Conservation (phyloP, 2,113 vertebrate genomes). For the Pterocles orientalis region DNA sequence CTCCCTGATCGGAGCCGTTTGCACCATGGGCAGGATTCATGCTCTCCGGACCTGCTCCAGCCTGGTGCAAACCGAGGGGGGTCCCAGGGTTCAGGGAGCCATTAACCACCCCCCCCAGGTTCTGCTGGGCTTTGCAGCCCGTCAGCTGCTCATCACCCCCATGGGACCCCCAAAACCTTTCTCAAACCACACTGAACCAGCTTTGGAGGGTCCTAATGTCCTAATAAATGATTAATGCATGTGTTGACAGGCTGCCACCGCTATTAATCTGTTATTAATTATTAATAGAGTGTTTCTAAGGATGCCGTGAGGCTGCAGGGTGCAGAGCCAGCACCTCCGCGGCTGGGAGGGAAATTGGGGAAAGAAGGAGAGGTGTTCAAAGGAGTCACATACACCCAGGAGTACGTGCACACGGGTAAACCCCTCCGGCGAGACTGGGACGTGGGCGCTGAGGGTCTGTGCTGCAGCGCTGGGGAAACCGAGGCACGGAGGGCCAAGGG, state of each 20-base stretch:
- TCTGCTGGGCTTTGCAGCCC: neutral
- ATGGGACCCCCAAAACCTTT: neutral
- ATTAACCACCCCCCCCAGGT: too few relatives aligned
- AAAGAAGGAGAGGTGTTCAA: neutral
- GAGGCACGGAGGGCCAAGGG: neutral
- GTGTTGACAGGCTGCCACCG: neutral
- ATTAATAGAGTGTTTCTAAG: neutral
- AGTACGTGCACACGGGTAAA: neutral
- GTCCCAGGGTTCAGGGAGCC: rapidly evolving
- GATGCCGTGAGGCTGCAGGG: neutral
- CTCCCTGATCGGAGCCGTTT: neutral
- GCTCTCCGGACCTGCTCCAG: neutral
- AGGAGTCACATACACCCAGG: neutral
- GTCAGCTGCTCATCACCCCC: neutral
- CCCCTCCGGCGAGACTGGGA: neutral
- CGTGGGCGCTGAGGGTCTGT: rapidly evolving
- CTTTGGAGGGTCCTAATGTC: neutral
- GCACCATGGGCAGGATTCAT: neutral
- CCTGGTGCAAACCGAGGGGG: neutral
- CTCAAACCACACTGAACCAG: neutral
- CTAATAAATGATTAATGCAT: neutral
- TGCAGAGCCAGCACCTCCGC: neutral
- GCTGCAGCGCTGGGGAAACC: neutral
- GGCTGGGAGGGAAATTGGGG: neutral
- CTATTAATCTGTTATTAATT: constrained; percentile 22